Base-by-base conservation (phyloP, 2,888 invertebrate species). In the Aproaerema taeniolella region DNA sequence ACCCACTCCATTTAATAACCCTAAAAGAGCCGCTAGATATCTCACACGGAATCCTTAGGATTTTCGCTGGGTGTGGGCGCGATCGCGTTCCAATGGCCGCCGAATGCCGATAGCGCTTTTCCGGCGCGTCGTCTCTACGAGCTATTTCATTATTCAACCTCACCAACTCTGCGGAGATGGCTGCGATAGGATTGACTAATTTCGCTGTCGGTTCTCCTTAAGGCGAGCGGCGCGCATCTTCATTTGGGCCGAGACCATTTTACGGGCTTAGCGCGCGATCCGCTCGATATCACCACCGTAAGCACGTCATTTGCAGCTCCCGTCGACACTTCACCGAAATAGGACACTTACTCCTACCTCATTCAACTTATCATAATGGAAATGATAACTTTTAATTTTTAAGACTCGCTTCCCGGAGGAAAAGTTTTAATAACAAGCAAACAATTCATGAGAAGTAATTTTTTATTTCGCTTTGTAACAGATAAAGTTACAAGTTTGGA, bases 1-100 rank as follows among this genome's bases (percentile, higher is more conserved):
- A 78, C 80, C 78, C 78, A 79, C 81, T 83, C 71, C 72, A 67
- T 69, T 81, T 82, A 83, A 86, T 82, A 85, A 80, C 83, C 73
- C 70, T 78, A 68, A 82, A 78, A 67, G 78, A 72, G 69, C 69
- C 68, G 67, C 61, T 52, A 67, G 70, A 80, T 83, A 81, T 82
- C 78, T 83, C 75, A 75, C 68, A 73, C 62, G 70, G 75, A 78
- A 79, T 79, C 76, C 76, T 55, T 61, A 55, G 77, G 82, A 82
- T 85, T 83, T 80, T 75, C 73, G 58, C 65, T 65, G 53, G 61
- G 45, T 44, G 60, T 55, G 51, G 61, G 46, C 56, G 62, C 59
- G 62, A 60, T 64, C 58, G 71, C 66, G 66, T 69, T 72, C 66
- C 70, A 53, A 61, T 67, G 61, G 58, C 58, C 54, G 55, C 53